phyloP scores from a whole-genome alignment of 2,113 vertebrate species.

The Pachypanchax playfairii region DNA sequence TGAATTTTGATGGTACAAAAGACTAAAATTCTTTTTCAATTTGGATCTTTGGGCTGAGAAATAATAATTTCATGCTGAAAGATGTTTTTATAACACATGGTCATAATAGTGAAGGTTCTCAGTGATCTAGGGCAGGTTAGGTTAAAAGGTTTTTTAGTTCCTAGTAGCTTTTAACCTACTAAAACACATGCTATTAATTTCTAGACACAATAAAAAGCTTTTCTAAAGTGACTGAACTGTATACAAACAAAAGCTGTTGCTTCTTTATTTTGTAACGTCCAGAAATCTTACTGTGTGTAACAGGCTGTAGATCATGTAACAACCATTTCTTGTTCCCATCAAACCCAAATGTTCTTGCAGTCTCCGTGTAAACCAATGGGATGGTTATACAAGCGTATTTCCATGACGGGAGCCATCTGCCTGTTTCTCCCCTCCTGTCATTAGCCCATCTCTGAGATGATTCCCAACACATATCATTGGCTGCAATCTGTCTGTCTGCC shows the following conservation, averaged over 20 bases:
- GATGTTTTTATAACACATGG: too few species aligned
- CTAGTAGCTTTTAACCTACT: too few species aligned
- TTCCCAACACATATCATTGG: slow-evolving; percentile 79
- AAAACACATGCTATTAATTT: neutral
- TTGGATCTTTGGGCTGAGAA: too few species aligned
- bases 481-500: slow-evolving; percentile 79
- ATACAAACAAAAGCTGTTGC: neutral
- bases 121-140: too few species aligned
- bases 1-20: too few species aligned
- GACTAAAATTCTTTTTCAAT: too few species aligned
- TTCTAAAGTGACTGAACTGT: neutral
- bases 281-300: slow-evolving; percentile 11
- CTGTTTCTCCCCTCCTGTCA: slow-evolving; percentile 68
- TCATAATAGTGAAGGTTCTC: too few species aligned
- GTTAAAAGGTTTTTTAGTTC: too few species aligned
- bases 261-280: too few species aligned
- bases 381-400: slow-evolving; percentile 62
- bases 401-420: slow-evolving; percentile 79
- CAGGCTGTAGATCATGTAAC: slow-evolving; percentile 8
- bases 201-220: too few species aligned
- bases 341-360: slow-evolving; percentile 57
- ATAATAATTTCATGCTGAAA: too few species aligned
- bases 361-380: slow-evolving; percentile 63
- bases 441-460: slow-evolving; percentile 74
- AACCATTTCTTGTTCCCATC: slow-evolving; percentile 56